Conservation (phyloP, 2,888 invertebrate genomes). For the Zootermopsis nevadensis region DNA sequence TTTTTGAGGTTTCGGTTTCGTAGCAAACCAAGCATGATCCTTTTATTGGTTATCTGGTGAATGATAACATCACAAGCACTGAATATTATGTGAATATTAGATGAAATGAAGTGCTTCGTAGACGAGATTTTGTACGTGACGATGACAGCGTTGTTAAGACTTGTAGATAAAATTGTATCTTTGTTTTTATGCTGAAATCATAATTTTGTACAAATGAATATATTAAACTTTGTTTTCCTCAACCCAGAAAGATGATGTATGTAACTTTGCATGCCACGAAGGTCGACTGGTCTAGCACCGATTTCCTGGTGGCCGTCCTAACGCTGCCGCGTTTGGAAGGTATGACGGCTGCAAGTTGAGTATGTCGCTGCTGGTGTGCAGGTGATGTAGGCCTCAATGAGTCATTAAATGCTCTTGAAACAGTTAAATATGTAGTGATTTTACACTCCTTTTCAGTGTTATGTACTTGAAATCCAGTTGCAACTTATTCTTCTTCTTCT, state of each 20-base stretch:
- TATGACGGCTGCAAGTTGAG: not conserved
- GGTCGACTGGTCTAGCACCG: conserved; percentile 9
- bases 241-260: not conserved
- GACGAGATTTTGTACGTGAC: conserved; percentile 32
- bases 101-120: not conserved
- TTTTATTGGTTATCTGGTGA: conserved; percentile 22
- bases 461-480: no score
- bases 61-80: not conserved
- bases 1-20: conserved; percentile 14
- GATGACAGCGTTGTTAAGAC: not conserved
- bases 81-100: conserved; percentile 22
- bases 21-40: conserved; percentile 18
- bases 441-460: no score
- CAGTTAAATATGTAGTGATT: not conserved
- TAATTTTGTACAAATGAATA: conserved; percentile 24
- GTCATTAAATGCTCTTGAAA: conserved; percentile 23
- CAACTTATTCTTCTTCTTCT: no score
- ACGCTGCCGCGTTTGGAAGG: conserved; percentile 9
- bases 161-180: conserved; percentile 20
- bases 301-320: not conserved
- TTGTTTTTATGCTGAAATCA: not conserved
- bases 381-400: conserved; percentile 25
- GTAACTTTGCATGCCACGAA: conserved; percentile 5
- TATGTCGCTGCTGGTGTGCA: conserved; percentile 5
- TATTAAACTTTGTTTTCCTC: not conserved